Conservation (phyloP, 1,140 invertebrate species). For the Heliconius melpomene region DNA sequence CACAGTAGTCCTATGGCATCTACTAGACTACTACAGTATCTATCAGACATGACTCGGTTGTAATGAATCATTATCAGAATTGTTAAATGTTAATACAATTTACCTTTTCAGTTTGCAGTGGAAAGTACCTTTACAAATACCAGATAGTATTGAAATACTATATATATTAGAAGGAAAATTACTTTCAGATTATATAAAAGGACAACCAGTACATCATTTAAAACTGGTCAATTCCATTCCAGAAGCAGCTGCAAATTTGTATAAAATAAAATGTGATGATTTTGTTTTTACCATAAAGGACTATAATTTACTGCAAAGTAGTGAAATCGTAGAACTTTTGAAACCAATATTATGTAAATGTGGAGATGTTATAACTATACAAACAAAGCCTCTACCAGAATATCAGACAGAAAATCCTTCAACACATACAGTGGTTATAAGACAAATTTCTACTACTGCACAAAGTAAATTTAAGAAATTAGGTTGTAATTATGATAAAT, state of each 20-base stretch:
- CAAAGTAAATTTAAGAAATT: constrained; percentile 33
- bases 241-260: constrained; percentile 57
- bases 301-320: constrained; percentile 61
- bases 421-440: constrained; percentile 50
- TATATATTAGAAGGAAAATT: constrained; percentile 67
- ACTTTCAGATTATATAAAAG: constrained; percentile 51
- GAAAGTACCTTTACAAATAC: constrained; percentile 45
- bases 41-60: too few relatives aligned
- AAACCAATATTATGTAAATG: constrained; percentile 51
- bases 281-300: constrained; percentile 63
- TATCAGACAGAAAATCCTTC: constrained; percentile 53
- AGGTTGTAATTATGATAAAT: constrained; percentile 50
- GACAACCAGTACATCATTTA: constrained; percentile 46
- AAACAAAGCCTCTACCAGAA: constrained; percentile 62
- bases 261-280: constrained; percentile 49
- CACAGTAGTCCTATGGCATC: too few relatives aligned
- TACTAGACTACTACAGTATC: too few relatives aligned
- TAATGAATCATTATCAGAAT: not conserved
- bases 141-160: constrained; percentile 52
- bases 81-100: not conserved
- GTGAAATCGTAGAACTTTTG: constrained; percentile 63
- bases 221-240: constrained; percentile 54
- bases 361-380: constrained; percentile 55
- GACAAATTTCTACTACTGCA: constrained; percentile 50
- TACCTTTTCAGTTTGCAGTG: constrained; percentile 60